These are phyloP conservation scores for Paedocypris micromegethes DNA, from an alignment of 2,797 vertebrate species.

Conservation along the genomic window DNA sequence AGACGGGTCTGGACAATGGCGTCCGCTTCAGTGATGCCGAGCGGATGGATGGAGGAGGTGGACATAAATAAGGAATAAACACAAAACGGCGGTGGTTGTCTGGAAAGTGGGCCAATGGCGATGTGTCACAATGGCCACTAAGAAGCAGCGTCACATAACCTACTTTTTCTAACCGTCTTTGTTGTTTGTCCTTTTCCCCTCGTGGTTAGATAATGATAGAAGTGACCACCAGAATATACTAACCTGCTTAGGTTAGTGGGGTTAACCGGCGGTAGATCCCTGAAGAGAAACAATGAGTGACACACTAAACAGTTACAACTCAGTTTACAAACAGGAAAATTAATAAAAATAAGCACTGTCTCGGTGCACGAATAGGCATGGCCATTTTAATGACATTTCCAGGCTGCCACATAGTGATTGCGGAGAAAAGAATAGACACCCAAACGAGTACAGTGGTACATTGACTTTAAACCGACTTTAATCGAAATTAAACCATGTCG, in stretches of 20 bases:
- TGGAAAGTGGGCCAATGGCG: constrained; percentile 27
- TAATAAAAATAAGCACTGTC: no score
- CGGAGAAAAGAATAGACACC: no score
- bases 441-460: no score
- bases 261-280: constrained; percentile 1
- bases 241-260: neutral
- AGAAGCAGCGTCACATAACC: constrained; percentile 27
- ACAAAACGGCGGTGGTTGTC: constrained; percentile 23
- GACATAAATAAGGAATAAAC: constrained; percentile 16
- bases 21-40: constrained; percentile 23
- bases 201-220: constrained; percentile 1
- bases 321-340: no score
- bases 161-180: constrained; percentile 10
- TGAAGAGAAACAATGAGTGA: neutral
- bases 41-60: constrained; percentile 28
- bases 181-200: neutral
- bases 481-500: no score
- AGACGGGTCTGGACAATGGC: constrained; percentile 25
- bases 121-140: constrained; percentile 25
- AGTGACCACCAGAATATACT: constrained; percentile 8
- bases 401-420: no score
- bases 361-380: no score
- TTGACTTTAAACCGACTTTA: no score
- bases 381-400: no score
- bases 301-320: no score